A percentile compares a stretch with the other conserved stretches of the same genome.
These are phyloP conservation scores for Ovibos moschatus DNA, from an alignment of 2,113 vertebrate species.

Conservation along the genomic window DNA sequence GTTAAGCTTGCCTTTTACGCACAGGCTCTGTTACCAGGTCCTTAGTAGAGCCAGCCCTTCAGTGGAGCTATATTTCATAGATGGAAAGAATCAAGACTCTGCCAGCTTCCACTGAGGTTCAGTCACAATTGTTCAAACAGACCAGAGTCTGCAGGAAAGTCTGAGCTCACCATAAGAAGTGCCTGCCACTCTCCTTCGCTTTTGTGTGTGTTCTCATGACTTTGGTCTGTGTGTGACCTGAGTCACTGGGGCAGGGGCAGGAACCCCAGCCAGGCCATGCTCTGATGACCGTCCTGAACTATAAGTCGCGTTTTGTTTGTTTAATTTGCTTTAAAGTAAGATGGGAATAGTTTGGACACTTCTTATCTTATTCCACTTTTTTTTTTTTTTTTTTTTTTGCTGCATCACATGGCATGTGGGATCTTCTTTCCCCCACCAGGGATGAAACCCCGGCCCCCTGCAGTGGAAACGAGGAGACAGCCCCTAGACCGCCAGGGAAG, in stretches of 20 bases:
- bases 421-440: background rate
- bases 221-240: background rate
- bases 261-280: background rate
- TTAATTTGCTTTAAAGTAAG: background rate
- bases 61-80: background rate
- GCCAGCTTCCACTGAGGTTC: background rate
- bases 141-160: background rate
- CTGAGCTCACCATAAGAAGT: background rate
- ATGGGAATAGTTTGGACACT: background rate
- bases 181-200: background rate
- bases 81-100: background rate
- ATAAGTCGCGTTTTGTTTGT: accelerated
- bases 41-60: slow-evolving; percentile 20
- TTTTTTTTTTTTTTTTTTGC: background rate
- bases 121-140: background rate
- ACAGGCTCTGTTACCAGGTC: slow-evolving; percentile 23
- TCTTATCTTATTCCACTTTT: background rate
- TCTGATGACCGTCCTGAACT: background rate
- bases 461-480: background rate
- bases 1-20: slow-evolving; percentile 63
- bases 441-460: background rate
- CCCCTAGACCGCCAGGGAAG: background rate
- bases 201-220: background rate
- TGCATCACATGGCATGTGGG: background rate
- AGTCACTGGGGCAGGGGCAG: background rate